Conservation (phyloP, 1,140 invertebrate species). For the Lasioglossum albipes region DNA sequence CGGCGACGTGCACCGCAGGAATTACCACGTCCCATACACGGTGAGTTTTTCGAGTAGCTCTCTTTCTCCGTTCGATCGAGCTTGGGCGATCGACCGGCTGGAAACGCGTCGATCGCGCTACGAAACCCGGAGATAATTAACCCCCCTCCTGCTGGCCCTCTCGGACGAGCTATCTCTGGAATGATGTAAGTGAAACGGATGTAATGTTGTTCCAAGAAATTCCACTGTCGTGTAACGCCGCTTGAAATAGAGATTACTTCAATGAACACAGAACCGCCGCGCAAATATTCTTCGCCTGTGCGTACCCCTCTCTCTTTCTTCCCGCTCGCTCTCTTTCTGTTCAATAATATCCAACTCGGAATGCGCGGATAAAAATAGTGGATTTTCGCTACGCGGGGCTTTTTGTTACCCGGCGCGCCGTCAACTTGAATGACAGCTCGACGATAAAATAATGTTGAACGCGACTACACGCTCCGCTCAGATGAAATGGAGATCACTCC, state of each 20-base stretch:
- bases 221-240: slow-evolving; percentile 36
- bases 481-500: neutral
- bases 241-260: slow-evolving; percentile 53
- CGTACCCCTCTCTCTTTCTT: neutral
- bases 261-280: slow-evolving; percentile 19
- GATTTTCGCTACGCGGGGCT: neutral
- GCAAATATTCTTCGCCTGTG: neutral
- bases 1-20: slow-evolving; percentile 54
- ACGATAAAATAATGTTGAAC: neutral
- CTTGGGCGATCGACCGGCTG: no score
- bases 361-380: slow-evolving; percentile 4
- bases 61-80: neutral
- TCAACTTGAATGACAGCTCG: neutral
- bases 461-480: no score
- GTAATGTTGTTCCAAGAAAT: slow-evolving; percentile 52
- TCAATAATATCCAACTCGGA: neutral
- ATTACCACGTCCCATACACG: slow-evolving; percentile 60
- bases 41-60: slow-evolving; percentile 41
- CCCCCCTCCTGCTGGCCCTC: neutral
- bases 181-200: slow-evolving; percentile 47
- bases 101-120: neutral
- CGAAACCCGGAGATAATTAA: slow-evolving; percentile 7
- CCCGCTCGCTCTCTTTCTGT: no score
- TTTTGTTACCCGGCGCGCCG: neutral
- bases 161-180: slow-evolving; percentile 23